Evolutionary conservation across 1,140 invertebrate species (phyloP), one percentile per base, ranked within the genome.

Genomic region (Sinonovacula constricta): DNA sequence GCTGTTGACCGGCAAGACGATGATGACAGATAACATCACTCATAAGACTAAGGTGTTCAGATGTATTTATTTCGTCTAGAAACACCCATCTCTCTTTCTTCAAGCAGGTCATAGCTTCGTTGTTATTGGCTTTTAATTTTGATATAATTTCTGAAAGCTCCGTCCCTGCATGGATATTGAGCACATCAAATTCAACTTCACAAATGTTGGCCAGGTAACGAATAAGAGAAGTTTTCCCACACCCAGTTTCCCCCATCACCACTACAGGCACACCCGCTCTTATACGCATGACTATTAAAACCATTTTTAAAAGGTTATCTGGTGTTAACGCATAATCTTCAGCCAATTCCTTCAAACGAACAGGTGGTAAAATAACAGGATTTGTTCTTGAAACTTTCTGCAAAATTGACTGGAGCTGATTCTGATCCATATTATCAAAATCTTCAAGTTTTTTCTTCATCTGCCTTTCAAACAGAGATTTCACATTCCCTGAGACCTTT

Each of bases 171-270:
- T 86, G 84, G 22, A 86, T 82, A 36, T 79, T 83, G 4, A 83
- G 31, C 18, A 82, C 60, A 3, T 71, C 49, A 36, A 84, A 81
- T 14, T 69, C 10, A 10, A 77, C 53, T 53, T 67, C 78, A 51
- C 72, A 78, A 14, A 81, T 68, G 2, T 45, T 26, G 14, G 80
- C 62, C 12, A 86, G 63, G 62, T 75, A 85, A 45, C 78, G 53
- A 10, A 86, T 68, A 3, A 86, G 69, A 3, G 81, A 83, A 3
- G 85, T 86, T 67, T 86, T 86, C 66, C 85, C 88, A 80, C 88
- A 89, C 12, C 88, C 88, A 28, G 88, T 89, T 65, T 89, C 88
- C 2, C 88, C 88, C 86, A 89, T 89, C 14, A 89, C 57, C 30
- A 89, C 57, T 2, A 89, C 83, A 33, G 88, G 88, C 36, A 89